Percentiles rank a stretch among this genome's conserved stretches.
phyloP scores from a whole-genome alignment of 2,888 invertebrate species.

The Leistus spinibarbis region DNA sequence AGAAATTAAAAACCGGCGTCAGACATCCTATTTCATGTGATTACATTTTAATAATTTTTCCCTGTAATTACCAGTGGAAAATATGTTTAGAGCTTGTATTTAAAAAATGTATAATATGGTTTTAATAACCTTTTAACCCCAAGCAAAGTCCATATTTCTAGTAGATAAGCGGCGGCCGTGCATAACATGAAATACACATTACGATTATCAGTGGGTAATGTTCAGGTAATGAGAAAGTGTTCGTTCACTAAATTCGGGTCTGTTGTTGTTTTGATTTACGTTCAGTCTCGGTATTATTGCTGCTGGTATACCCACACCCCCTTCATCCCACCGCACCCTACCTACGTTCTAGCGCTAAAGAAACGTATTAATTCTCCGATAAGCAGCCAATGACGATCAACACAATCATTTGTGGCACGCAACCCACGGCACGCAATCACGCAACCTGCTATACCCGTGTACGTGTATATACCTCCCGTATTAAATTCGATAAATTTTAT shows the following conservation, averaged over 20 bases:
- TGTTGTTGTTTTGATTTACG: neutral
- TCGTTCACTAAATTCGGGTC: neutral
- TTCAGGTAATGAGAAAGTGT: neutral
- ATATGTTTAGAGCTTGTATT: neutral
- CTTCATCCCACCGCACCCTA: neutral
- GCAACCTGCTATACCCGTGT: neutral
- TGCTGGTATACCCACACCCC: neutral
- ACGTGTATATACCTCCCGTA: neutral
- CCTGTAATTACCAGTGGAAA: neutral
- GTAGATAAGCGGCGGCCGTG: neutral
- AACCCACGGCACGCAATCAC: conserved; percentile 7
- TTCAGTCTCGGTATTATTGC: neutral
- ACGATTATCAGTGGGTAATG: neutral
- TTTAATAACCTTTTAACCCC: neutral
- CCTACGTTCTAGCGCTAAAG: conserved; percentile 7
- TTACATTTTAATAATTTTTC: neutral
- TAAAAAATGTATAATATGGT: neutral
- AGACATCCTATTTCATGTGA: neutral
- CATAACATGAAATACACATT: neutral
- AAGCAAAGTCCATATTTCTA: neutral
- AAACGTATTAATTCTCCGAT: conserved; percentile 32
- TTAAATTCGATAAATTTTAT: neutral
- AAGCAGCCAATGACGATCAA: conserved; percentile 33
- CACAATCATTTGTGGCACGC: conserved; percentile 16
- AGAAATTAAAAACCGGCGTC: neutral